Evolutionary conservation across 2,888 invertebrate species (phyloP).

Genomic region (Coleophora flavipennella): DNA sequence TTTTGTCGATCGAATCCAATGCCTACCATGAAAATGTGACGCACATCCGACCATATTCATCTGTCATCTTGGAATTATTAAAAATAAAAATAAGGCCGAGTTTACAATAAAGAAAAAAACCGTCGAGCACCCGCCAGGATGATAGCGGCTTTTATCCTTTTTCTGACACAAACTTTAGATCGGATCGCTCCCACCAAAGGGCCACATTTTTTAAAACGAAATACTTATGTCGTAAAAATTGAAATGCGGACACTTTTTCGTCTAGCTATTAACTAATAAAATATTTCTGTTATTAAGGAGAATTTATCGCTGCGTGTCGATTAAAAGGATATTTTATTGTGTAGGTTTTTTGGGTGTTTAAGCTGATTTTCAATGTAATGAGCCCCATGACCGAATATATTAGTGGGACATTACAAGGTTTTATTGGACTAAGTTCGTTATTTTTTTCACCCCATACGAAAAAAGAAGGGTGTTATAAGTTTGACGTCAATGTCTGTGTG

Average conservation of each 20-base stretch:
- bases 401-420: conserved; percentile 15
- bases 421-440: not conserved
- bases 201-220: conserved; percentile 44
- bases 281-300: conserved; percentile 63
- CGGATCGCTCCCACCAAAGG: conserved; percentile 53
- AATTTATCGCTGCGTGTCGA: conserved; percentile 57
- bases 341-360: conserved; percentile 43
- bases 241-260: conserved; percentile 58
- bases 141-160: conserved; percentile 58
- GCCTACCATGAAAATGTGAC: conserved; percentile 30
- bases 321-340: conserved; percentile 62
- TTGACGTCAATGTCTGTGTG: no score
- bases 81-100: conserved; percentile 36
- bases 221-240: conserved; percentile 57
- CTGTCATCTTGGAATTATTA: conserved; percentile 60
- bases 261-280: conserved; percentile 44
- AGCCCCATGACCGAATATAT: conserved; percentile 37
- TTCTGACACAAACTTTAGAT: conserved; percentile 63
- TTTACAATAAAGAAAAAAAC: conserved; percentile 35
- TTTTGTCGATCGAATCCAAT: conserved; percentile 28
- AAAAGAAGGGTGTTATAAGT: no score
- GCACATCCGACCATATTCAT: conserved; percentile 53
- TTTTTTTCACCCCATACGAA: no score
- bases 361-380: conserved; percentile 36
- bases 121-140: conserved; percentile 51